Conservation (phyloP, 2,113 vertebrate genomes). For the Neodontobutis hainanensis region DNA sequence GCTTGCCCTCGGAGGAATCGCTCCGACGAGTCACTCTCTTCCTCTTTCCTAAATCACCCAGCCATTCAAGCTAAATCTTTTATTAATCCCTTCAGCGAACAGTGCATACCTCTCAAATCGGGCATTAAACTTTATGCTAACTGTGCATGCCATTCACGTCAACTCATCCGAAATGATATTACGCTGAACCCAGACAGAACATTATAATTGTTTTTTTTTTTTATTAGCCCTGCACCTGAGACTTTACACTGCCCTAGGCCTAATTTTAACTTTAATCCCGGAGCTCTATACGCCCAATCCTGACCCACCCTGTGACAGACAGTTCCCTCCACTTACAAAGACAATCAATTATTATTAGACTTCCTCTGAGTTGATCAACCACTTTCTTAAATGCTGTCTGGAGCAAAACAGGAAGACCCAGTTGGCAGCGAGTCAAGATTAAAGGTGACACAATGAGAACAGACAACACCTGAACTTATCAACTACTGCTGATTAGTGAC, state of each 20-base stretch:
- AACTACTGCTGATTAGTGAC: neutral
- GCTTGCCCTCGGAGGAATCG: constrained; percentile 51
- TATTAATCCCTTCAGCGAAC: constrained; percentile 72
- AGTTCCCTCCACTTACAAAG: constrained; percentile 31
- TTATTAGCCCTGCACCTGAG: constrained; percentile 34
- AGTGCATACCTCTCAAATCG: constrained; percentile 66
- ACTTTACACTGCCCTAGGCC: constrained; percentile 37
- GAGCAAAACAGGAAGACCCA: neutral
- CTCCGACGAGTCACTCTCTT: constrained; percentile 57
- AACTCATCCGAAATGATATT: constrained; percentile 44
- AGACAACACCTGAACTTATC: neutral
- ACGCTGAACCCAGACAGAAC: constrained; percentile 61
- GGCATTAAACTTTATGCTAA: constrained; percentile 54
- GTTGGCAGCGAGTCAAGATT: neutral
- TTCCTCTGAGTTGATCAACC: constrained; percentile 4
- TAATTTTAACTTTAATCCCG: constrained; percentile 60
- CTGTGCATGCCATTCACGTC: constrained; percentile 56
- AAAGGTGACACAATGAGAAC: too few species aligned
- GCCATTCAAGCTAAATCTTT: constrained; percentile 64
- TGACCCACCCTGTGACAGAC: constrained; percentile 57
- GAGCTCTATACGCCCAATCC: constrained; percentile 46
- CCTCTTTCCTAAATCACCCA: constrained; percentile 62
- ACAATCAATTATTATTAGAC: neutral
- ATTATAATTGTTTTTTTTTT: constrained; percentile 63
- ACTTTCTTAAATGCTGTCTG: neutral